A percentile compares a stretch with the other conserved stretches of the same genome.
phyloP scores from a whole-genome alignment of 2,888 invertebrate genomes.

The Eremobia ochroleuca region DNA sequence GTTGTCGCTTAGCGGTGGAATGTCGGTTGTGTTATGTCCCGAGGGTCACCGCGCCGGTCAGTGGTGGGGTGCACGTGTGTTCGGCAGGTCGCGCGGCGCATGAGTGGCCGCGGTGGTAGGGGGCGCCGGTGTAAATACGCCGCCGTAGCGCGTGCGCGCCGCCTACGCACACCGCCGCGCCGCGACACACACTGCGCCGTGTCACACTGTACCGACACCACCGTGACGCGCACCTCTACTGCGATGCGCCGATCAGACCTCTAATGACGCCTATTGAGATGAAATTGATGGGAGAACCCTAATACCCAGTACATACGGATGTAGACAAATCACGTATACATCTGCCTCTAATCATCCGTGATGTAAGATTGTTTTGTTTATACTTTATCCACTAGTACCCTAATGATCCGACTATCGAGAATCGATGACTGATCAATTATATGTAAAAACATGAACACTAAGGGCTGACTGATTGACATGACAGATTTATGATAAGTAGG shows the following conservation, averaged over 20 bases:
- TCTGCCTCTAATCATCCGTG: constrained; percentile 61
- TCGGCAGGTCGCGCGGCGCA: constrained; percentile 88
- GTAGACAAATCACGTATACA: constrained; percentile 63
- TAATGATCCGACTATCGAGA: constrained; percentile 39
- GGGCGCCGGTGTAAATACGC: constrained; percentile 90
- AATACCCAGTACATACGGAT: constrained; percentile 73
- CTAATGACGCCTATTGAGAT: constrained; percentile 75
- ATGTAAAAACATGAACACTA: constrained; percentile 42
- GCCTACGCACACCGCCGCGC: constrained; percentile 79
- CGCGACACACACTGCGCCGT: constrained; percentile 72
- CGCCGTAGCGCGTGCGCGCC: constrained; percentile 86
- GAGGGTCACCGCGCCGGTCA: constrained; percentile 79
- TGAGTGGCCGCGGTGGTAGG: constrained; percentile 90
- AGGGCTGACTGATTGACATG: constrained; percentile 56
- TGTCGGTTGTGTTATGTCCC: constrained; percentile 75
- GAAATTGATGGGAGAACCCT: constrained; percentile 77
- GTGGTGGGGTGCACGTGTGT: constrained; percentile 88
- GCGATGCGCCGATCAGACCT: constrained; percentile 72
- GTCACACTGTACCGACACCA: constrained; percentile 62
- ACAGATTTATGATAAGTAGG: constrained; percentile 62
- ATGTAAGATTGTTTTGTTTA: constrained; percentile 56
- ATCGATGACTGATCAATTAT: constrained; percentile 43
- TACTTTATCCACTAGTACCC: constrained; percentile 31
- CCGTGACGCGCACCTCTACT: constrained; percentile 64
- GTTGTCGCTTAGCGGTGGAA: constrained; percentile 74